These are phyloP conservation scores for Lepus timidus DNA, from an alignment of 2,113 vertebrate genomes.

Conservation along the genomic window DNA sequence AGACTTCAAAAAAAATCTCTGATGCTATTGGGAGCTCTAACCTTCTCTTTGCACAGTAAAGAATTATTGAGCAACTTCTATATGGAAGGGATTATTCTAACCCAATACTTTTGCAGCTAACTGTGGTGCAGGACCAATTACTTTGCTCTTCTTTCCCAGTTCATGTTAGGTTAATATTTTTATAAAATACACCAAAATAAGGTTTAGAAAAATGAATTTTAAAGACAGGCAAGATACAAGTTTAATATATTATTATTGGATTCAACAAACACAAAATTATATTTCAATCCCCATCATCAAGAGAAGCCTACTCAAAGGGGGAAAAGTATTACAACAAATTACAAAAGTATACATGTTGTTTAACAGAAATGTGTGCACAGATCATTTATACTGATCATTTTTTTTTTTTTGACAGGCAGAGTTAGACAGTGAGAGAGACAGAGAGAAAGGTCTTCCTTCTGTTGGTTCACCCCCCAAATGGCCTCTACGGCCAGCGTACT, in stretches of 20 bases:
- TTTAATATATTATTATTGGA: not conserved
- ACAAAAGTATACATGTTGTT: not conserved
- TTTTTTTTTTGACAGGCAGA: too few relatives aligned
- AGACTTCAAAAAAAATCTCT: not conserved
- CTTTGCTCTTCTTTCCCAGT: not conserved
- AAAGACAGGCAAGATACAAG: not conserved
- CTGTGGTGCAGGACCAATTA: not conserved
- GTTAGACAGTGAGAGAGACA: too few relatives aligned
- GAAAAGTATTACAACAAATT: not conserved
- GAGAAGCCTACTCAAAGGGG: not conserved
- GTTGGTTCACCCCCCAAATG: too few relatives aligned
- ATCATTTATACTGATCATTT: not conserved
- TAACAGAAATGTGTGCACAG: not conserved
- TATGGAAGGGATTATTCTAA: not conserved
- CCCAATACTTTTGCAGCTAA: not conserved
- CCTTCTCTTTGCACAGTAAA: not conserved
- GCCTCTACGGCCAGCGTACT: too few relatives aligned
- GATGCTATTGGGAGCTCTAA: not conserved
- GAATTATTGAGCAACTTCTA: not conserved
- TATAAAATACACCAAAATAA: slow-evolving; percentile 1
- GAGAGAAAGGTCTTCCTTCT: too few relatives aligned
- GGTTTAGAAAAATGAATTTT: not conserved
- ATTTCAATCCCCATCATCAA: slow-evolving; percentile 1
- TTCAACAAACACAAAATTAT: slow-evolving; percentile 29
- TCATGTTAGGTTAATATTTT: not conserved